These are phyloP conservation scores for Hystrix cristata DNA, from an alignment of 2,113 vertebrate genomes.

Conservation along the genomic window DNA sequence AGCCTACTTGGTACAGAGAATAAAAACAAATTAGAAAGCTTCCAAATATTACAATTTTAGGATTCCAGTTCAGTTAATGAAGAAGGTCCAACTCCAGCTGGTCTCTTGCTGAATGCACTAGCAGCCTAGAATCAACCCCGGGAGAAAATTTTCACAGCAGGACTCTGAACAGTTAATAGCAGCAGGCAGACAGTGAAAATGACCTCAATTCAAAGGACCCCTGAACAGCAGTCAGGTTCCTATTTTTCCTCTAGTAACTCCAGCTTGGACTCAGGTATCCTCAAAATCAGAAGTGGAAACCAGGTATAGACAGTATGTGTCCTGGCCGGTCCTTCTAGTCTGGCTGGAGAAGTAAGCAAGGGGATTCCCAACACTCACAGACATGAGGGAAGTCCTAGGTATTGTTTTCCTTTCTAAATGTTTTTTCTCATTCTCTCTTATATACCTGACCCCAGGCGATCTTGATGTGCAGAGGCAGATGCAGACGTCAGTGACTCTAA, in stretches of 20 bases:
- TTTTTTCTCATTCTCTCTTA: background rate
- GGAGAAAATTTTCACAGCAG: background rate
- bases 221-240: background rate
- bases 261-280: background rate
- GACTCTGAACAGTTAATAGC: background rate
- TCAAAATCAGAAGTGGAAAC: conserved; percentile 8
- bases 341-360: background rate
- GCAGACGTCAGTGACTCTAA: background rate
- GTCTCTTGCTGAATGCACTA: background rate
- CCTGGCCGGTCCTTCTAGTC: background rate
- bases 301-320: background rate
- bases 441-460: background rate
- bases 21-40: conserved; percentile 47
- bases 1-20: conserved; percentile 23
- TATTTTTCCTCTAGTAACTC: background rate
- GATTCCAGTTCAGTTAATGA: conserved; percentile 42
- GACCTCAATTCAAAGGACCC: background rate
- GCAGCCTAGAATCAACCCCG: background rate
- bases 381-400: background rate
- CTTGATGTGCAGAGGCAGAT: background rate
- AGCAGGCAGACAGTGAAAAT: background rate
- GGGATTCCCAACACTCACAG: background rate
- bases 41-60: conserved; percentile 38
- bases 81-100: background rate
- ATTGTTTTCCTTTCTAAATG: background rate